phyloP scores from a whole-genome alignment of 2,888 invertebrate genomes.

The Syrphus vitripennis region DNA sequence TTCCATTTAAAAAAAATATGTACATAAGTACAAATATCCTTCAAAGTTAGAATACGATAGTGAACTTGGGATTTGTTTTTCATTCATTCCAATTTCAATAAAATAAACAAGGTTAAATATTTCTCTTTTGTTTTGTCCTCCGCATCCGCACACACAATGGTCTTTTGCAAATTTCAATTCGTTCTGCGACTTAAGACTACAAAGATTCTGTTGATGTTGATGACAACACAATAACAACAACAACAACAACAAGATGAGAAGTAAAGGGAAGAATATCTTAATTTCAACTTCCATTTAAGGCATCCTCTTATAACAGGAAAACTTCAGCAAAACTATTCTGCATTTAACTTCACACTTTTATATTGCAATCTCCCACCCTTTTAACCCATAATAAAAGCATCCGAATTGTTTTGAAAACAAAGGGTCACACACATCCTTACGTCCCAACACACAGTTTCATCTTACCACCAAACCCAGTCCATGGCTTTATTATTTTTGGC shows the following conservation, averaged over 20 bases:
- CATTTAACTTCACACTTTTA: conserved; percentile 16
- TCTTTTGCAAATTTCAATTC: conserved; percentile 21
- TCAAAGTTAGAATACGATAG: conserved; percentile 43
- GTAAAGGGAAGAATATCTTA: conserved; percentile 51
- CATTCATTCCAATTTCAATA: conserved; percentile 43
- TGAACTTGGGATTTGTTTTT: conserved; percentile 51
- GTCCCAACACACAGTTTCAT: background rate
- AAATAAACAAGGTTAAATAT: conserved; percentile 27
- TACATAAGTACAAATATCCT: background rate
- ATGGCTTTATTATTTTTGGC: conserved; percentile 46
- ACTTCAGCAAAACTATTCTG: conserved; percentile 51
- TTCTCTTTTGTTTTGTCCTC: background rate
- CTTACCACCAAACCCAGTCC: background rate
- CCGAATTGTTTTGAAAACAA: conserved; percentile 51
- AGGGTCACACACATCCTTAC: conserved; percentile 26
- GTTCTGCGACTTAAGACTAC: background rate
- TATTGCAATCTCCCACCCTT: background rate
- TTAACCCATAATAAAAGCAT: background rate
- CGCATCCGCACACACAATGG: no score
- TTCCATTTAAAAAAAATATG: background rate
- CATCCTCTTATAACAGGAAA: conserved; percentile 43
- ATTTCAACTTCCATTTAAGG: conserved; percentile 52
- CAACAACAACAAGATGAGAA: background rate
- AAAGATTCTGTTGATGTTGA: background rate
- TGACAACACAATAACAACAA: background rate